These are phyloP conservation scores for Bombus pyrosoma DNA, from an alignment of 1,140 invertebrate genomes.

Conservation along the genomic window DNA sequence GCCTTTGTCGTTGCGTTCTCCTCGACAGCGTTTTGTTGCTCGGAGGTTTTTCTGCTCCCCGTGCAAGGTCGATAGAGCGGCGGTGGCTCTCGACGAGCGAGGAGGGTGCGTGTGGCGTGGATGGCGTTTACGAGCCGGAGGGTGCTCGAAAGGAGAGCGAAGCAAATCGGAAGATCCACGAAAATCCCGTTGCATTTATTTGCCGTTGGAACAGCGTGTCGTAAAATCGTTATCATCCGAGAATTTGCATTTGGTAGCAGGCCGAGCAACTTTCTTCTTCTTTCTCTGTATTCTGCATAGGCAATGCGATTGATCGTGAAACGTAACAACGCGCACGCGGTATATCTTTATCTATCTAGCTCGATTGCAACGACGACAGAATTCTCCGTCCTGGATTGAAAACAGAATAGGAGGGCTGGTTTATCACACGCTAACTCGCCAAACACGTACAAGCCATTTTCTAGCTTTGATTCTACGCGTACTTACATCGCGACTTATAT, in stretches of 20 bases:
- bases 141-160: background rate
- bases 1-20: background rate
- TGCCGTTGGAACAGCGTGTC: background rate
- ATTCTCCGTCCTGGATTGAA: background rate
- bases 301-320: background rate
- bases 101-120: background rate
- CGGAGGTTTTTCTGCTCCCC: too few species aligned
- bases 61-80: background rate
- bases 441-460: background rate
- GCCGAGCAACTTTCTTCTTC: background rate
- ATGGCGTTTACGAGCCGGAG: constrained; percentile 11
- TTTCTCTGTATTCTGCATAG: background rate
- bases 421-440: background rate
- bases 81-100: background rate
- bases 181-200: background rate
- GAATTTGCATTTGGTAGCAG: background rate
- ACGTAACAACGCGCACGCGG: background rate
- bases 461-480: background rate
- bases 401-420: background rate
- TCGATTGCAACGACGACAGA: background rate
- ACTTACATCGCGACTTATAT: background rate
- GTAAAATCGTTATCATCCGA: background rate
- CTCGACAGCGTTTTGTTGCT: background rate
- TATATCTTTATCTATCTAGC: background rate
- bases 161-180: background rate